A percentile compares a stretch with the other conserved stretches of the same genome.
Evolutionary conservation across 2,797 vertebrate species (phyloP).

Genomic region (Phalanger gymnotis): DNA sequence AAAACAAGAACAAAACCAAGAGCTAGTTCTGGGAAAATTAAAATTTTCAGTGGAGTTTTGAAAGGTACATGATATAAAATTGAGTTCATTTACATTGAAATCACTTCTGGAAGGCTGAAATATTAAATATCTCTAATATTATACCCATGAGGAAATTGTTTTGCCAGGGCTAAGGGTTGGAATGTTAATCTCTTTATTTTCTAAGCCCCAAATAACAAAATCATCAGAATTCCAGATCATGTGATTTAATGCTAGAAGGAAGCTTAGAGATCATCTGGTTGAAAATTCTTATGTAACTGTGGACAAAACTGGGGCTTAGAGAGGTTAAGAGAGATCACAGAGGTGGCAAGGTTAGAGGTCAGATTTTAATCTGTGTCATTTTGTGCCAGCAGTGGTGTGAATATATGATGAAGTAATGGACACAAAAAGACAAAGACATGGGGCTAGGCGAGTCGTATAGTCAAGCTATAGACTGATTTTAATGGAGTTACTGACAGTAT

Average conservation of each 20-base stretch:
- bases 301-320: too few relatives aligned
- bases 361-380: not conserved
- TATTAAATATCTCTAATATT: not conserved
- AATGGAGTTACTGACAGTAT: too few relatives aligned
- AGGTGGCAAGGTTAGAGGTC: not conserved
- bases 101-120: not conserved
- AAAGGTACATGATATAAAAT: not conserved
- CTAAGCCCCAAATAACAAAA: not conserved
- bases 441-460: too few relatives aligned
- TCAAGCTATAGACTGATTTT: too few relatives aligned
- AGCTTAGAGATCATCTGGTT: not conserved
- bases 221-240: not conserved
- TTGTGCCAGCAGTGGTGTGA: too few relatives aligned
- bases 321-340: not conserved
- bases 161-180: not conserved
- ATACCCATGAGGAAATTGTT: not conserved
- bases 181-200: not conserved
- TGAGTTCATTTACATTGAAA: not conserved
- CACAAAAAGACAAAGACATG: too few relatives aligned
- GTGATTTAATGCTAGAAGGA: not conserved
- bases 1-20: not conserved
- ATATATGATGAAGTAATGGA: too few relatives aligned
- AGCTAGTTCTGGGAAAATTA: not conserved
- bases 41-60: not conserved
- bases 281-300: not conserved